Evolutionary conservation across 2,113 vertebrate species (phyloP).

Genomic region (Sinocyclocheilus anshuiensis): DNA sequence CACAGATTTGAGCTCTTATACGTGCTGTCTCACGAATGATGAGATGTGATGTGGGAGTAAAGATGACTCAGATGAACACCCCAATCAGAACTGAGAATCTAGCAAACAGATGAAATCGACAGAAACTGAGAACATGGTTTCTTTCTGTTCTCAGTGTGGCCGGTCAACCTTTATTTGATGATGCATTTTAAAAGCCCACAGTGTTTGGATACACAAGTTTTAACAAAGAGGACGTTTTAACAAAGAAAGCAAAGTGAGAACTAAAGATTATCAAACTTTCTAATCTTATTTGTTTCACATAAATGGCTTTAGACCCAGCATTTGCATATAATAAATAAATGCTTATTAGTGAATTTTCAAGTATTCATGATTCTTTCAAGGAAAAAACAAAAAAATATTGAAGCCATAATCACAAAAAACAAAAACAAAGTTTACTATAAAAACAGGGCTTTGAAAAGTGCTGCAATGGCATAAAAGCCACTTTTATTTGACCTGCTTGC

Average conservation of each 20-base stretch:
- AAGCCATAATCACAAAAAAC: not conserved
- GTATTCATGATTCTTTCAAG: not conserved
- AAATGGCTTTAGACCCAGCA: not conserved
- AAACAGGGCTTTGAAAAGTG: not conserved
- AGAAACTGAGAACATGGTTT: slow-evolving; percentile 36
- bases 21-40: slow-evolving; percentile 28
- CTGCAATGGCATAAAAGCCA: not conserved
- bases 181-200: not conserved
- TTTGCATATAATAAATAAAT: not conserved
- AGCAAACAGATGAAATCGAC: slow-evolving; percentile 25
- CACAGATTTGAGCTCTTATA: slow-evolving; percentile 26
- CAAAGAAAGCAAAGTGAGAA: not conserved
- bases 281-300: not conserved
- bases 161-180: not conserved
- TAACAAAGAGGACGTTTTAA: not conserved
- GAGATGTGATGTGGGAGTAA: slow-evolving; percentile 39
- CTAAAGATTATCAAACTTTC: not conserved
- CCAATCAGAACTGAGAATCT: slow-evolving; percentile 34
- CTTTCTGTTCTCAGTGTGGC: slow-evolving; percentile 35
- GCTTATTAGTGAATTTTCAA: not conserved
- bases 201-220: not conserved
- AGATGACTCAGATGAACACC: slow-evolving; percentile 47
- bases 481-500: not conserved
- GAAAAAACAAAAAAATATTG: not conserved
- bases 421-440: not conserved